Evolutionary conservation across 2,113 vertebrate species (phyloP).

Genomic region (Holacanthus passer): DNA sequence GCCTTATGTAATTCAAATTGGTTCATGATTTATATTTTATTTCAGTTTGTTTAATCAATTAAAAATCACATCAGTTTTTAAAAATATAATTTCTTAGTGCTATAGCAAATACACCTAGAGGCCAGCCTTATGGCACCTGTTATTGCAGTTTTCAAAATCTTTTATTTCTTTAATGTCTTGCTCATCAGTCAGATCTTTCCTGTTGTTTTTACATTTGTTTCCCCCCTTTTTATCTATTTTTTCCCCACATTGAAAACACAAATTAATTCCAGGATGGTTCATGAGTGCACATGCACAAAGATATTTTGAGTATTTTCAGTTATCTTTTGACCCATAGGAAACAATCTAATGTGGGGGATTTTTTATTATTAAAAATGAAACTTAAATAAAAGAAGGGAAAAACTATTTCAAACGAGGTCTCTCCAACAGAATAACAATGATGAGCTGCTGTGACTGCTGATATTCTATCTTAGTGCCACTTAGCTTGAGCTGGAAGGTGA

Average conservation of each 20-base stretch:
- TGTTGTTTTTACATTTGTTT: not conserved
- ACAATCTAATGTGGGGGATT: not conserved
- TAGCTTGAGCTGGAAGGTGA: not conserved
- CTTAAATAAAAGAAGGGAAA: not conserved
- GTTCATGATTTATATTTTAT: not conserved
- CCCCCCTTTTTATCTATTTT: not conserved
- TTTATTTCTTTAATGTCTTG: not conserved
- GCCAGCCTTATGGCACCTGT: not conserved
- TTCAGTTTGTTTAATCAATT: not conserved
- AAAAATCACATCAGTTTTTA: not conserved
- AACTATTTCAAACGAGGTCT: not conserved
- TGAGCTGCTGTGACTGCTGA: not conserved
- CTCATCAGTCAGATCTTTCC: not conserved
- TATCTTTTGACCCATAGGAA: not conserved
- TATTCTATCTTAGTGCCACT: not conserved
- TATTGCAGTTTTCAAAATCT: not conserved
- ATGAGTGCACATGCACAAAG: not conserved
- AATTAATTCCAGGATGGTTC: not conserved
- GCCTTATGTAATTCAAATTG: slow-evolving; percentile 27
- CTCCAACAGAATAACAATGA: not conserved
- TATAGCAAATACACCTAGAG: not conserved
- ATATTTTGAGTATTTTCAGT: not conserved
- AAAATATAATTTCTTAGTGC: not conserved
- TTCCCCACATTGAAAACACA: not conserved
- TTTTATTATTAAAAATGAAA: not conserved